Evolutionary conservation across 2,888 invertebrate species (phyloP).

Genomic region (Steromphala cineraria): DNA sequence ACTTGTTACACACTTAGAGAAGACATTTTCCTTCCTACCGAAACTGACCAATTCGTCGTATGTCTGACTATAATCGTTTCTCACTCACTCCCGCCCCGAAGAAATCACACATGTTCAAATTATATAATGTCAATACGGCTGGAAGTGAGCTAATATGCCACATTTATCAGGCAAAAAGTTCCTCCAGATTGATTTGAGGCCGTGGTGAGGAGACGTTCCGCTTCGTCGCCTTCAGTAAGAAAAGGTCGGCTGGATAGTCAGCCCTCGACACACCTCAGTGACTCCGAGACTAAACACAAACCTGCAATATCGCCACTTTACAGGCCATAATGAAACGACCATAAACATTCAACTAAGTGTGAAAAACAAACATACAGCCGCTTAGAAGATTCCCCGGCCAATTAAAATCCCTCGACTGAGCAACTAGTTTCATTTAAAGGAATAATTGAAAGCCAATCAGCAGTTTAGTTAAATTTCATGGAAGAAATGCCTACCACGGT

Average conservation of each 20-base stretch:
- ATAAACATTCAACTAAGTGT: conserved; percentile 13
- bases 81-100: too few species aligned
- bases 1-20: too few species aligned
- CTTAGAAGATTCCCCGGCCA: not conserved
- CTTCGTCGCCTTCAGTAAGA: not conserved
- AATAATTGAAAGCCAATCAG: not conserved
- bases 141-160: too few species aligned
- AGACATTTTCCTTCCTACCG: too few species aligned
- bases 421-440: conserved; percentile 8
- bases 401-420: not conserved
- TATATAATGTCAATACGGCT: too few species aligned
- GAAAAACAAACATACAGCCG: conserved; percentile 10
- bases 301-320: not conserved
- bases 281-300: not conserved
- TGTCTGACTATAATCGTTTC: too few species aligned
- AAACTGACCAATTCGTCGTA: too few species aligned
- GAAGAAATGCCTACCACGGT: not conserved
- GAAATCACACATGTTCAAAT: too few species aligned
- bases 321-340: conserved; percentile 6
- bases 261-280: not conserved
- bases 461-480: conserved; percentile 9
- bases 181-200: not conserved
- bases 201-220: not conserved
- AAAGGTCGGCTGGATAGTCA: not conserved
- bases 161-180: too few species aligned